Percentiles rank a stretch among this genome's conserved stretches.
Conservation (phyloP, 2,113 vertebrate genomes). For the Cariama cristata region DNA sequence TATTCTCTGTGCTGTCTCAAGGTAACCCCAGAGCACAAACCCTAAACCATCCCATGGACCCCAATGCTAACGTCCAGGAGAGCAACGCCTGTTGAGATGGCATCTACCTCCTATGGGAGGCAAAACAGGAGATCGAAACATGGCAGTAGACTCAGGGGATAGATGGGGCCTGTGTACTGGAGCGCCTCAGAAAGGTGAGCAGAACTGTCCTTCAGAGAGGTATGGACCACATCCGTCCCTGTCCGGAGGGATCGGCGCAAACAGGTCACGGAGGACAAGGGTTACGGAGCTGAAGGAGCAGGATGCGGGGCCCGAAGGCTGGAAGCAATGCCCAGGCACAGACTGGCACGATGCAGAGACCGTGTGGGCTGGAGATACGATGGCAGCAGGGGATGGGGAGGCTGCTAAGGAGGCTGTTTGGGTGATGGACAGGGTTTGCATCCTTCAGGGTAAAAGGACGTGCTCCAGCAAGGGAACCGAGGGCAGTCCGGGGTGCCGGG, state of each 20-base stretch:
- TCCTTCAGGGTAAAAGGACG: neutral
- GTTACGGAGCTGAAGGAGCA: neutral
- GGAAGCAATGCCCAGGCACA: neutral
- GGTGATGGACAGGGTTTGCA: neutral
- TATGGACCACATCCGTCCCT: neutral
- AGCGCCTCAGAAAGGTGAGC: neutral
- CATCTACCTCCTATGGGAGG: neutral
- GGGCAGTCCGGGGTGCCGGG: neutral
- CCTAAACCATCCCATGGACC: neutral
- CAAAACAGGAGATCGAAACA: neutral
- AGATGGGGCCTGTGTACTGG: no score
- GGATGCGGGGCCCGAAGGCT: neutral
- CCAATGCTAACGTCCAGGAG: neutral
- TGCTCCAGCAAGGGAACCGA: accelerated
- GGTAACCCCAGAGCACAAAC: neutral
- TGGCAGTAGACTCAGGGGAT: neutral
- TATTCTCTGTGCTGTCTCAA: neutral
- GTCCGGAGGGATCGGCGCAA: neutral
- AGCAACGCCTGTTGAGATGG: neutral
- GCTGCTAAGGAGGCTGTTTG: neutral
- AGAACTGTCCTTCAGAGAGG: neutral
- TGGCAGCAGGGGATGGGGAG: neutral
- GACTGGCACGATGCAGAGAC: accelerated
- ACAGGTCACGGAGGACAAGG: neutral
- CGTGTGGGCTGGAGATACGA: neutral